Evolutionary conservation across 1,140 invertebrate species (phyloP).

Genomic region (Cydia strobilella): DNA sequence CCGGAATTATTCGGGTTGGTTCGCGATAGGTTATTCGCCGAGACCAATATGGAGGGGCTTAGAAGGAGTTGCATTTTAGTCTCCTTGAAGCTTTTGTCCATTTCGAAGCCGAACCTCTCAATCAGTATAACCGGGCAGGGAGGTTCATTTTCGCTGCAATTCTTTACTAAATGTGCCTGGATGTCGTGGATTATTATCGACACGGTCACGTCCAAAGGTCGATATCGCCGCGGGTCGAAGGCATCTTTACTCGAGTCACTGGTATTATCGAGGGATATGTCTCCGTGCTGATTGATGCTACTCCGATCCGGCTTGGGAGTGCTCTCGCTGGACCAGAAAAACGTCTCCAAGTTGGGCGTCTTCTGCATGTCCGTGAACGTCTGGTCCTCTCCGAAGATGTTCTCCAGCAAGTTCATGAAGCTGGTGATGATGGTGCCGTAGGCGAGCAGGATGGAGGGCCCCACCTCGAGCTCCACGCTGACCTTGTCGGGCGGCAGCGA

Average conservation of each 20-base stretch:
- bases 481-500: constrained; percentile 92
- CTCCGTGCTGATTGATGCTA: constrained; percentile 76
- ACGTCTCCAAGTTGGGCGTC: constrained; percentile 74
- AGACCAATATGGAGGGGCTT: constrained; percentile 92
- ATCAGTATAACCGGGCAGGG: constrained; percentile 94
- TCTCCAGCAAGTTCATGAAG: constrained; percentile 96
- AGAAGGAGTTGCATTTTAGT: constrained; percentile 95
- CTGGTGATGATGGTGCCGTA: constrained; percentile 95
- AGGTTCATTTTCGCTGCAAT: constrained; percentile 91
- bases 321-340: constrained; percentile 74
- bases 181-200: constrained; percentile 97
- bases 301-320: constrained; percentile 79
- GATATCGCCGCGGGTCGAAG: constrained; percentile 92
- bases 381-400: constrained; percentile 98
- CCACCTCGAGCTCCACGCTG: constrained; percentile 94
- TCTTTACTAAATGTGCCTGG: constrained; percentile 95
- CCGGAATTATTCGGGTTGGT: constrained; percentile 81
- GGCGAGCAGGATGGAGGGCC: constrained; percentile 92
- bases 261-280: constrained; percentile 81
- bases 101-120: constrained; percentile 97
- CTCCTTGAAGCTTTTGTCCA: constrained; percentile 95
- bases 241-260: constrained; percentile 79
- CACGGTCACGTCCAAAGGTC: constrained; percentile 94
- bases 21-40: constrained; percentile 86
- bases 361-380: constrained; percentile 95